phyloP scores from a whole-genome alignment of 2,888 invertebrate genomes.

The Chydorus sphaericus region DNA sequence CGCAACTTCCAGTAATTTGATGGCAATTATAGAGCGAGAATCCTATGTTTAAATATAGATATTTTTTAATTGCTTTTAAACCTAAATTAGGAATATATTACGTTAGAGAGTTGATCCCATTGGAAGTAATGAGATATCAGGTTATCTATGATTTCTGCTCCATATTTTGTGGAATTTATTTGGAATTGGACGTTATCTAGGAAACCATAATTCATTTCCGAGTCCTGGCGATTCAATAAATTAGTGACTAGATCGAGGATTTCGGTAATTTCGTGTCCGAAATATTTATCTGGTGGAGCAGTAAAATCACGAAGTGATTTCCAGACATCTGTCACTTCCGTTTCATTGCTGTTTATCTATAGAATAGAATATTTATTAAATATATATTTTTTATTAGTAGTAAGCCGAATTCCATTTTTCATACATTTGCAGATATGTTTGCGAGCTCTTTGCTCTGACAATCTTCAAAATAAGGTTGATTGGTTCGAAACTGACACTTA shows the following conservation, averaged over 20 bases:
- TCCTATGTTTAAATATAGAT: background rate
- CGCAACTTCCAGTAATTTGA: background rate
- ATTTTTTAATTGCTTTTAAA: background rate
- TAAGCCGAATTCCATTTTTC: background rate
- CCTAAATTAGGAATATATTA: background rate
- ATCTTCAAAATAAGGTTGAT: background rate
- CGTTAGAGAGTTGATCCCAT: slow-evolving; percentile 8
- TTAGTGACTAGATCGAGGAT: slow-evolving; percentile 3
- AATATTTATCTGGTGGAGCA: background rate
- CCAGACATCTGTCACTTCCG: background rate
- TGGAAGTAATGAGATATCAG: slow-evolving; percentile 3
- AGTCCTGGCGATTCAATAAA: slow-evolving; percentile 6
- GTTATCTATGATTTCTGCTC: background rate
- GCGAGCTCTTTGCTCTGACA: background rate
- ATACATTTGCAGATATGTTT: background rate
- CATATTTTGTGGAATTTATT: background rate
- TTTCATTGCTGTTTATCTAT: background rate
- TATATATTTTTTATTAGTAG: background rate
- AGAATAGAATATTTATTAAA: background rate
- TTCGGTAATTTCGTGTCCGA: slow-evolving; percentile 14
- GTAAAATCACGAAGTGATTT: background rate
- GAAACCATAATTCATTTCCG: background rate
- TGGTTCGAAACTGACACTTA: background rate
- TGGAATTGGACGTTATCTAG: background rate
- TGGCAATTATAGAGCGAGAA: background rate